These are phyloP conservation scores for Columba guinea DNA, from an alignment of 2,797 vertebrate species.

Conservation along the genomic window DNA sequence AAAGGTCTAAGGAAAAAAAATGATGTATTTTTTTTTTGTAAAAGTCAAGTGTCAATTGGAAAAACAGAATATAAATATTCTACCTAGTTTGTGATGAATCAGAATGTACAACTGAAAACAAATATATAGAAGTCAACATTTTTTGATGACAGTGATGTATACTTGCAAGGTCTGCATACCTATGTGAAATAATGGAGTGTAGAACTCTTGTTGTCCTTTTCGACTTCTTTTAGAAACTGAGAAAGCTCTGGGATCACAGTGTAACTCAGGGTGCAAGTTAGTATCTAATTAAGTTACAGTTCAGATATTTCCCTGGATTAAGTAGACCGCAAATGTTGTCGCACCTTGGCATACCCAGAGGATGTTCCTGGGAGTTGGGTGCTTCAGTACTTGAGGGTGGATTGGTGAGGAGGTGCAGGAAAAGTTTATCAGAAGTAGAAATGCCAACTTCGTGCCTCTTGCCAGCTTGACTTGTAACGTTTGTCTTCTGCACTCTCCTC, in stretches of 20 bases:
- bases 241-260: not conserved
- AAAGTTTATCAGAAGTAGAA: not conserved
- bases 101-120: not conserved
- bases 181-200: not conserved
- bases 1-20: not conserved
- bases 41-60: not conserved
- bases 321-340: not conserved
- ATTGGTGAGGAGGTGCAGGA: not conserved
- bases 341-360: not conserved
- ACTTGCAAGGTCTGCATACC: not conserved
- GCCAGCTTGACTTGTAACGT: not conserved
- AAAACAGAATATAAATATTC: not conserved
- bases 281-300: not conserved
- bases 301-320: not conserved
- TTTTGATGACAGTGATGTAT: not conserved
- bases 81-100: not conserved
- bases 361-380: accelerated
- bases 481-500: not conserved
- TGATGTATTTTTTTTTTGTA: not conserved
- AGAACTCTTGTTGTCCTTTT: not conserved
- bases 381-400: not conserved
- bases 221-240: not conserved
- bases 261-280: not conserved
- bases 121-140: not conserved
- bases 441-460: not conserved